Evolutionary conservation across 1,140 invertebrate species (phyloP).

Genomic region (Aphidius ervi): DNA sequence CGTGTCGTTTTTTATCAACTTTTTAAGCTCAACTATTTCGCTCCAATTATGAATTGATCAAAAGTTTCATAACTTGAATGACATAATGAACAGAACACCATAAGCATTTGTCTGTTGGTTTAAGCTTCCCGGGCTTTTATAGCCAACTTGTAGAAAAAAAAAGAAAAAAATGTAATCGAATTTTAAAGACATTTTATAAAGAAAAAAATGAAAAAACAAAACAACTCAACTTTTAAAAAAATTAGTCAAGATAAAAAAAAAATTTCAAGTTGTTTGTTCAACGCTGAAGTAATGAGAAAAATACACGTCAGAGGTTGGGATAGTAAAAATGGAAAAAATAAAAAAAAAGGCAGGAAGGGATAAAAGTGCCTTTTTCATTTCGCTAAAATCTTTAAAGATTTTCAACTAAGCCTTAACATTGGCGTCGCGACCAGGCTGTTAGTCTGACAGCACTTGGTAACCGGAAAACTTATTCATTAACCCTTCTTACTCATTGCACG

Average conservation of each 20-base stretch:
- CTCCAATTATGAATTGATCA: slow-evolving; percentile 43
- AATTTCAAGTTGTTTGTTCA: too few species aligned
- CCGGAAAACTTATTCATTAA: slow-evolving; percentile 18
- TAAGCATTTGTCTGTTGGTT: slow-evolving; percentile 3
- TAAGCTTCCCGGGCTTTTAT: not conserved
- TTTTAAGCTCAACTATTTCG: not conserved
- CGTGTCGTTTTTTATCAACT: too few species aligned
- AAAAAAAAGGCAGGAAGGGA: not conserved
- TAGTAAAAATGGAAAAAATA: not conserved
- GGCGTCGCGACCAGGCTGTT: not conserved
- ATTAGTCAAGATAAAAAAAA: not conserved
- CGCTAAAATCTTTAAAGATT: slow-evolving; percentile 17
- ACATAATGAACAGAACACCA: slow-evolving; percentile 25
- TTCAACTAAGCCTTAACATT: too few species aligned
- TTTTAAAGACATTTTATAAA: too few species aligned
- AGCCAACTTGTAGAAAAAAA: too few species aligned
- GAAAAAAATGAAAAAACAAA: too few species aligned
- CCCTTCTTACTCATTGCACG: not conserved
- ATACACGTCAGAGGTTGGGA: too few species aligned
- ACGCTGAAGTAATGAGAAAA: too few species aligned
- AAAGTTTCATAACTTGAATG: slow-evolving; percentile 31
- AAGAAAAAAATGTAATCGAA: too few species aligned
- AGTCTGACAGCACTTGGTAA: slow-evolving; percentile 12
- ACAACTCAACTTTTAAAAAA: too few species aligned
- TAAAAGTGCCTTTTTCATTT: slow-evolving; percentile 14